Evolutionary conservation across 2,113 vertebrate species (phyloP), one percentile per base, ranked within the genome.

Genomic region (Onychorhynchus coronatus): DNA sequence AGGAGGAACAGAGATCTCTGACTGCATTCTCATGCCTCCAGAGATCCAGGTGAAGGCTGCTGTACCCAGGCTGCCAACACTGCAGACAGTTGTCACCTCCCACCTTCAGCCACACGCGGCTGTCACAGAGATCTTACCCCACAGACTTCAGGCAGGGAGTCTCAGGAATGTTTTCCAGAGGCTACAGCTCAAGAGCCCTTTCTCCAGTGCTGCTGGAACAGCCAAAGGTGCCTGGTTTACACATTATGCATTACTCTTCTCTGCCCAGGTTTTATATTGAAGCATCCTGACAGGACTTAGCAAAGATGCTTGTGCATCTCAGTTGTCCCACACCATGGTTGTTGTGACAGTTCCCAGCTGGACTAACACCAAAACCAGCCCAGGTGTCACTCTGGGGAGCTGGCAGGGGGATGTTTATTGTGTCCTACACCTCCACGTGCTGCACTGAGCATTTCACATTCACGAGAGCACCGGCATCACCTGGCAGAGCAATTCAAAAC

Each of bases 351-450:
- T 13, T 23, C 74, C 17, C 59, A 73, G 66, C 44, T 11, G 1
- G 2, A 14, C 3, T 1, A 18, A 37, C 41, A 30, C 31, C 28
- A 14, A 24, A 61, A 33, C 19, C 47, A 66, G 42, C 65, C 62
- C 24, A 15, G 27, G 3, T 1, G 6, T 0, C 75, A 16, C 4
- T 52, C 11, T 24, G 50, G 30, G 9, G 9, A 33, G 58, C 24
- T 25, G n/a, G 4, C 4, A 4, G 18, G 0, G 37, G 56, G 9
- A 22, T 10, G 2, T 39, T 39, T 1, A 2, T 17, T 11, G 17
- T 6, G 3, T 6, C 67, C 80, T 49, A 10, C 61, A 24, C 11
- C 37, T 82, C 88, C 65, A 41, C 19, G 11, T 0, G 17, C 52
- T 22, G 7, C 49, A 1, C 41, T 5, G 47, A 37, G 46, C 55